Base-by-base conservation (phyloP, 2,888 invertebrate genomes). In the Chelonus formosanus region DNA sequence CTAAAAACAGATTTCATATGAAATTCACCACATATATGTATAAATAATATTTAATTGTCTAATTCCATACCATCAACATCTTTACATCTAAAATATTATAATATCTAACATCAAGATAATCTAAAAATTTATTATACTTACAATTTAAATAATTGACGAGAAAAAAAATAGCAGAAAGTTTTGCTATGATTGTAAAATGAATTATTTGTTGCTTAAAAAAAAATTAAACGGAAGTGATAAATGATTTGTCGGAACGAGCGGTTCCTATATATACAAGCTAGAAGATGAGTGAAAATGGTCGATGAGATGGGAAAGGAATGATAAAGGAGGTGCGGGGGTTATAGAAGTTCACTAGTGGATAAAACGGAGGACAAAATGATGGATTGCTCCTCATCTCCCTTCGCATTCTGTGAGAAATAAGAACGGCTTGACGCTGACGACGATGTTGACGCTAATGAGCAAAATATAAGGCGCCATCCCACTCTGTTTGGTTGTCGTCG, bases 381-480 rank as follows among this genome's bases (percentile, higher is more conserved):
- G 80, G 82, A 83, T 83, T 80, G 80, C 73, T 74, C 75, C 73
- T 74, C 73, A 74, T 71, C 72, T 70, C 73, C 75, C 75, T 76
- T 75, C 73, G 74, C 70, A 59, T 65, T 66, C 54, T 72, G 72
- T 73, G 77, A 75, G 75, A 78, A 76, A 75, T 74, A 78, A 80
- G 80, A 79, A 78, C 77, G 78, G 78, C 79, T 75, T 78, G 78
- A 77, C 78, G 79, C 78, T 79, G 78, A 80, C 80, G 80, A 78
- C 80, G 80, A 78, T 77, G 81, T 81, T 80, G 80, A 82, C 83
- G 82, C 83, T 84, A 84, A 83, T 83, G 83, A 83, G 83, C 81
- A 83, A 83, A 83, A 83, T 82, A 83, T 82, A 82, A 82, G 82
- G 81, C 81, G 80, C 80, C 80, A 79, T 76, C 78, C 78, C 76